phyloP scores from a whole-genome alignment of 2,888 invertebrate species.

The Euspilapteryx auroguttella region DNA sequence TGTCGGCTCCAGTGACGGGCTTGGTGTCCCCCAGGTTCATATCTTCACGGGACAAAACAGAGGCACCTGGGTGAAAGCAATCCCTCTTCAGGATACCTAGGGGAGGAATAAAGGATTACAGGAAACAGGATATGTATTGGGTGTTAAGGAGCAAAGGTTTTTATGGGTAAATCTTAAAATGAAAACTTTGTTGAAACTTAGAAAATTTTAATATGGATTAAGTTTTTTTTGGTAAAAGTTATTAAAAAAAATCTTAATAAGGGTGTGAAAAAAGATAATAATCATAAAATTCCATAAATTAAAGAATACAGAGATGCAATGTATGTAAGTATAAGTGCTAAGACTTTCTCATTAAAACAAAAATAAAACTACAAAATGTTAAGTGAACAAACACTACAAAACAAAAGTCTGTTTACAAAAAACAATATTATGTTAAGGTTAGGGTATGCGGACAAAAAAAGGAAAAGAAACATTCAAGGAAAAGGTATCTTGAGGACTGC shows the following conservation, averaged over 20 bases:
- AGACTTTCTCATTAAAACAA: no score
- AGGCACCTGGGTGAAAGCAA: slow-evolving; percentile 91
- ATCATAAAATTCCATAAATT: no score
- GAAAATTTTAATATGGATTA: no score
- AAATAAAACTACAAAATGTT: no score
- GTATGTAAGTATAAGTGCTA: no score
- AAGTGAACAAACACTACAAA: no score
- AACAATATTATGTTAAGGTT: background rate
- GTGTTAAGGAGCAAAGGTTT: slow-evolving; percentile 6
- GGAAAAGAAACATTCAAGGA: slow-evolving; percentile 14
- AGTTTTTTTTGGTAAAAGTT: no score
- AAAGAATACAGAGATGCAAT: no score
- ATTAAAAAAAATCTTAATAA: no score
- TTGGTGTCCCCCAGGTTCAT: slow-evolving; percentile 62
- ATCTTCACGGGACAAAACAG: slow-evolving; percentile 67
- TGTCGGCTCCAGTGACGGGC: slow-evolving; percentile 71
- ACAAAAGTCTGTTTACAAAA: background rate
- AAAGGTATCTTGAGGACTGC: slow-evolving; percentile 25
- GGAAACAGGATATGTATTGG: slow-evolving; percentile 14
- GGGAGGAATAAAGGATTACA: slow-evolving; percentile 21
- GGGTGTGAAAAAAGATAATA: no score
- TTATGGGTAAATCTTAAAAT: no score
- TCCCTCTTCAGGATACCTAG: slow-evolving; percentile 67
- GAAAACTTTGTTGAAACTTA: no score
- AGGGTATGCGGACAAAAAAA: background rate